Conservation (phyloP, 2,113 vertebrate genomes). For the Hucho hucho region DNA sequence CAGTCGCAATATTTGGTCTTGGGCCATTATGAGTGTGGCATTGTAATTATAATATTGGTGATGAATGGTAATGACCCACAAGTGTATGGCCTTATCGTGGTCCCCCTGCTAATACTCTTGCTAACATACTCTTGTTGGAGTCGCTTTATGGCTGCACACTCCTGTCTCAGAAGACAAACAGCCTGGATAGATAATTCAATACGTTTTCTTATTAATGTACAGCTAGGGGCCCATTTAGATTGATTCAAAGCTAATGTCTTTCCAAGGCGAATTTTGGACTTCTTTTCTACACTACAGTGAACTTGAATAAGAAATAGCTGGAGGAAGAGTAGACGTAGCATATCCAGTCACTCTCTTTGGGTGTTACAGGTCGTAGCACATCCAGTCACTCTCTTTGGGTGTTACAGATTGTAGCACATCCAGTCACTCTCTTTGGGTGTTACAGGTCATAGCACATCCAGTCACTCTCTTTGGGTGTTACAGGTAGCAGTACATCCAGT, state of each 20-base stretch:
- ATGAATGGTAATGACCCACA: slow-evolving; percentile 46
- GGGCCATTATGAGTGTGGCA: slow-evolving; percentile 22
- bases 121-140: slow-evolving; percentile 16
- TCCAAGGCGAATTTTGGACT: slow-evolving; percentile 1
- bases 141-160: slow-evolving; percentile 6
- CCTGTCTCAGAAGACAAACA: slow-evolving; percentile 16
- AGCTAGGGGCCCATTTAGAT: not conserved
- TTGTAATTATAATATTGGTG: slow-evolving; percentile 34
- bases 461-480: too few relatives aligned
- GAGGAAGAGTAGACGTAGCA: too few relatives aligned
- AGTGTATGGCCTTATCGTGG: slow-evolving; percentile 25
- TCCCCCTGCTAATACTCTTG: slow-evolving; percentile 25
- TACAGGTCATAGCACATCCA: too few relatives aligned
- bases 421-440: too few relatives aligned
- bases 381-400: too few relatives aligned
- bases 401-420: too few relatives aligned
- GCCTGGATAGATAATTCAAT: slow-evolving; percentile 40
- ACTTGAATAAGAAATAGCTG: not conserved
- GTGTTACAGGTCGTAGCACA: too few relatives aligned
- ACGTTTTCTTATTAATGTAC: slow-evolving; percentile 32
- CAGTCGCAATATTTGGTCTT: slow-evolving; percentile 10
- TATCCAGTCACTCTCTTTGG: too few relatives aligned
- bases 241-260: slow-evolving; percentile 35
- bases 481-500: too few relatives aligned
- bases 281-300: not conserved